Evolutionary conservation across 2,113 vertebrate genomes (phyloP).

Genomic region (Brachyhypopomus gauderio): DNA sequence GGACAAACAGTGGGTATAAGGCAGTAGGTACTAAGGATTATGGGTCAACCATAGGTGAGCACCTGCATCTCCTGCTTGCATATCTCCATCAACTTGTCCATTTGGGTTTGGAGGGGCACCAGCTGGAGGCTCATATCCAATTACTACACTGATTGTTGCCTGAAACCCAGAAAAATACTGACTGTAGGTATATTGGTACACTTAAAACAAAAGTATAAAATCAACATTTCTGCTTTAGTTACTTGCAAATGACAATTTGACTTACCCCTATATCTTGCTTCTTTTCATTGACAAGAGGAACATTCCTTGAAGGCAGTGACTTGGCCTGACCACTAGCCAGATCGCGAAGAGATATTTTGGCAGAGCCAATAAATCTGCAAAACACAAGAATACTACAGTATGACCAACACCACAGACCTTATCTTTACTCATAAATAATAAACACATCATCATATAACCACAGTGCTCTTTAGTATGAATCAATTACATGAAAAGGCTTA

Average conservation of each 20-base stretch:
- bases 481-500: background rate
- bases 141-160: constrained; percentile 86
- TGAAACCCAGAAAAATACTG: constrained; percentile 56
- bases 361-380: constrained; percentile 83
- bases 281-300: constrained; percentile 84
- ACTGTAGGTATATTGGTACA: background rate
- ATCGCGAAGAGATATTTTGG: constrained; percentile 82
- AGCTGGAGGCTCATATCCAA: constrained; percentile 84
- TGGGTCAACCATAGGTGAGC: background rate
- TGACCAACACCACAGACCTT: background rate
- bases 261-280: constrained; percentile 86
- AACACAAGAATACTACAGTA: constrained; percentile 7
- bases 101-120: constrained; percentile 68
- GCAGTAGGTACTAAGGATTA: background rate
- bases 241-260: background rate
- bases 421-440: background rate
- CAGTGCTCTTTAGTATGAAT: background rate
- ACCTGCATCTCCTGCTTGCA: constrained; percentile 74
- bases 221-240: background rate
- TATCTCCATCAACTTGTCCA: constrained; percentile 70
- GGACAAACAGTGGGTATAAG: background rate
- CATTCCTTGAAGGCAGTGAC: constrained; percentile 83
- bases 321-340: constrained; percentile 80
- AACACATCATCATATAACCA: background rate
- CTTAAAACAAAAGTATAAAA: background rate